Percentiles rank a stretch among this genome's conserved stretches.
phyloP scores from a whole-genome alignment of 1,140 invertebrate genomes.

The Diachasmimorpha longicaudata region DNA sequence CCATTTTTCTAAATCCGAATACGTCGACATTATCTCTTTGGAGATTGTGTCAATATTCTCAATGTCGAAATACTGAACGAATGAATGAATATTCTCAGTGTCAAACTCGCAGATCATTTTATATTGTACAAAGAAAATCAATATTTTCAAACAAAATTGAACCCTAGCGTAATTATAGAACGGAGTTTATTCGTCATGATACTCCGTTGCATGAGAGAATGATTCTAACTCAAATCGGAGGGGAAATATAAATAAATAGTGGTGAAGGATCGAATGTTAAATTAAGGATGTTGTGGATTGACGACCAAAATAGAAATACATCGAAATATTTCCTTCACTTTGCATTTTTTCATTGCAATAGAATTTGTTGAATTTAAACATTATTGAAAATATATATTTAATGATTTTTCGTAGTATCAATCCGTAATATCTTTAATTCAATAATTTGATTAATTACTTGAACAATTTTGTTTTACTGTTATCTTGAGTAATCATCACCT shows the following conservation, averaged over 20 bases:
- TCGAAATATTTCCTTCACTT: neutral
- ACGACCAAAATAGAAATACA: neutral
- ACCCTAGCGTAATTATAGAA: neutral
- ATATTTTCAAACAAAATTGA: constrained; percentile 16
- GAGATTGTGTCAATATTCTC: constrained; percentile 12
- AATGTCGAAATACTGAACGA: neutral
- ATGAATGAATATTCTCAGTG: constrained; percentile 26
- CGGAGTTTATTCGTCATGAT: neutral
- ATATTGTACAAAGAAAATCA: constrained; percentile 32
- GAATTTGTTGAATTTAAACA: too few species aligned
- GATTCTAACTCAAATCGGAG: neutral
- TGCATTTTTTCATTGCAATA: too few species aligned
- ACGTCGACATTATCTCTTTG: constrained; percentile 20
- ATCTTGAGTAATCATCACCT: constrained; percentile 32
- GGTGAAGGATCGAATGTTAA: neutral
- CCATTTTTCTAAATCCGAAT: neutral
- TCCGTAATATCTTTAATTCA: neutral
- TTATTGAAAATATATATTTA: too few species aligned
- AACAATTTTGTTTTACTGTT: neutral
- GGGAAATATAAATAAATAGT: neutral
- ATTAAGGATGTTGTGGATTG: neutral
- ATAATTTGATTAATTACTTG: neutral
- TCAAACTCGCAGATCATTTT: constrained; percentile 19
- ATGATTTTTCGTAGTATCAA: neutral
- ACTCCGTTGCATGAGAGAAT: neutral